These are phyloP conservation scores for Pseudococcus viburni DNA, from an alignment of 2,888 invertebrate genomes.

Conservation along the genomic window DNA sequence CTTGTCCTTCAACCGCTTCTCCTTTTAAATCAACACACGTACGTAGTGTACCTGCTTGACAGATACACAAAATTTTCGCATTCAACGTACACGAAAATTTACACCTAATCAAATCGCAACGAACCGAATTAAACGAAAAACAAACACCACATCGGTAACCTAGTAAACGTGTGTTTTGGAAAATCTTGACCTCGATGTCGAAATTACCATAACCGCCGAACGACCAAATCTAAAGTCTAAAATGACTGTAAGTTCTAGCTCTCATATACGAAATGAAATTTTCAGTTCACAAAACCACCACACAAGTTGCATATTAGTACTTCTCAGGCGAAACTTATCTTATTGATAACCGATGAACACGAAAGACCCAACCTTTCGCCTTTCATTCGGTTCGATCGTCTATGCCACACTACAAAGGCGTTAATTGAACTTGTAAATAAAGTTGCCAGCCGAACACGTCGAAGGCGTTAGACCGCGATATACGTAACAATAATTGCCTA, in stretches of 20 bases:
- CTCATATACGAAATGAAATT: background rate
- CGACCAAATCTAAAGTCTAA: background rate
- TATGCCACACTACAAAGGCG: constrained; percentile 1
- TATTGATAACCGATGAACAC: background rate
- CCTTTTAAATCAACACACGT: too few species aligned
- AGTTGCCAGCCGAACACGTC: background rate
- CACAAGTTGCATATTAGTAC: constrained; percentile 17
- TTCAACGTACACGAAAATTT: too few species aligned
- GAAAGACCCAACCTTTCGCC: background rate
- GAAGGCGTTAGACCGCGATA: constrained; percentile 25
- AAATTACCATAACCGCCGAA: constrained; percentile 3
- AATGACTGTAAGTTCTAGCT: background rate
- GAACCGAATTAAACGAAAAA: background rate
- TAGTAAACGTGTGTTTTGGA: background rate
- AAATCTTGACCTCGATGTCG: constrained; percentile 28
- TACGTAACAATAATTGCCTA: constrained; percentile 24
- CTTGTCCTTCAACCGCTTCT: too few species aligned
- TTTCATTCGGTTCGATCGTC: background rate
- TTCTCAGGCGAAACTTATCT: constrained; percentile 6
- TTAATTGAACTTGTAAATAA: constrained; percentile 30
- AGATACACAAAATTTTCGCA: too few species aligned
- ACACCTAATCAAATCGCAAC: too few species aligned
- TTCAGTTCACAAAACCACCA: background rate
- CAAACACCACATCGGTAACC: background rate
- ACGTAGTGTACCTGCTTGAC: too few species aligned